phyloP scores from a whole-genome alignment of 2,113 vertebrate genomes.

The Sula dactylatra region DNA sequence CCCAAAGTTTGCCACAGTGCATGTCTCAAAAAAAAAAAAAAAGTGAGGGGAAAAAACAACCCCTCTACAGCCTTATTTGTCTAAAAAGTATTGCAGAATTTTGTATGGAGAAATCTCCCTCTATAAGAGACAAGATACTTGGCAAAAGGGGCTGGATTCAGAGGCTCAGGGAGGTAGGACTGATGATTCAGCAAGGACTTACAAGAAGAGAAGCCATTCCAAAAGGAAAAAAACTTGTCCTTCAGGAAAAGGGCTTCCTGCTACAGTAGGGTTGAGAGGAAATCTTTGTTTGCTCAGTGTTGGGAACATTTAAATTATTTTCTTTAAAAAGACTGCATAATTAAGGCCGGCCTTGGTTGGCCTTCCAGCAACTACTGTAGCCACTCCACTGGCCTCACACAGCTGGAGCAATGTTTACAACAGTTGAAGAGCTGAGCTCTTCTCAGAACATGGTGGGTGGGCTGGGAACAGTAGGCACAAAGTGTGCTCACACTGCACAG shows the following conservation, averaged over 20 bases:
- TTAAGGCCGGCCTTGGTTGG: slow-evolving; percentile 4
- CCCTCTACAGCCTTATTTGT: not conserved
- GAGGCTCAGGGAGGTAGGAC: not conserved
- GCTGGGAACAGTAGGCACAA: slow-evolving; percentile 27
- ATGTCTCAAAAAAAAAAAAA: not conserved
- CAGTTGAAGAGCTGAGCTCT: not conserved
- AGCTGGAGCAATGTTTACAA: slow-evolving; percentile 33
- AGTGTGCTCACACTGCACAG: not conserved
- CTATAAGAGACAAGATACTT: not conserved
- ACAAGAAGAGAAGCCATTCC: not conserved
- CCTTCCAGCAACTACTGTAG: slow-evolving; percentile 9
- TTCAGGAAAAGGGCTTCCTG: not conserved
- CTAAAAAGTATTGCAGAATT: not conserved
- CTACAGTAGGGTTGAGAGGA: not conserved
- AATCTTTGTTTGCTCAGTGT: not conserved
- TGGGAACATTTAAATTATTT: not conserved
- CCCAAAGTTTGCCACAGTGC: not conserved
- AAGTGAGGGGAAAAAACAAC: not conserved
- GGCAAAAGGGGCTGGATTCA: not conserved
- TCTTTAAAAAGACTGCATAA: not conserved
- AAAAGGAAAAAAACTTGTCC: not conserved
- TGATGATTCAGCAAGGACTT: not conserved
- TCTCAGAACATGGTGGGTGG: slow-evolving; percentile 42
- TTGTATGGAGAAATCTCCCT: not conserved
- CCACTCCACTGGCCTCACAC: not conserved